Conservation (phyloP, 2,113 vertebrate species). For the Ceyx cyanopectus region DNA sequence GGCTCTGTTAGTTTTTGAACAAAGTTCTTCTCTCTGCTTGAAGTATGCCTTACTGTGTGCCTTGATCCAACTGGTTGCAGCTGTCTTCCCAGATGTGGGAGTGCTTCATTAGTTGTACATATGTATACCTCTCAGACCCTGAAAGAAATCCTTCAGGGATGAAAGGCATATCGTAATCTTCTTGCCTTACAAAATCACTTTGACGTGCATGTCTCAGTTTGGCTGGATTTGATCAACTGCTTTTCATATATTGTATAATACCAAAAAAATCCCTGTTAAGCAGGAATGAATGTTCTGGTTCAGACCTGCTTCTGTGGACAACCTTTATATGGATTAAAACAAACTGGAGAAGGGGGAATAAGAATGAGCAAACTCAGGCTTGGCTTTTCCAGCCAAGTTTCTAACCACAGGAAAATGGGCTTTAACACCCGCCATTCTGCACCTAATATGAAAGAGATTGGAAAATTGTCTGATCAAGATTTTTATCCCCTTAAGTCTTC, state of each 20-base stretch:
- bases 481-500: conserved; percentile 1
- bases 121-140: neutral
- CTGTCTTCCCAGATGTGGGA: conserved; percentile 15
- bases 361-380: conserved; percentile 58
- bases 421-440: neutral
- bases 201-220: neutral
- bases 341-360: conserved; percentile 45
- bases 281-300: conserved; percentile 41
- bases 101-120: conserved; percentile 1
- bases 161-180: conserved; percentile 50
- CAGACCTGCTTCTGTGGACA: conserved; percentile 38
- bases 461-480: conserved; percentile 14
- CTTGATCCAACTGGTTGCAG: conserved; percentile 15
- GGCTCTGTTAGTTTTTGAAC: conserved; percentile 25
- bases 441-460: conserved; percentile 23
- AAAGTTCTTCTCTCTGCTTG: conserved; percentile 12
- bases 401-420: neutral
- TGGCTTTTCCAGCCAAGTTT: conserved; percentile 38
- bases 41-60: neutral
- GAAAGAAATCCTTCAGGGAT: conserved; percentile 45
- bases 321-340: conserved; percentile 31
- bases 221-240: conserved; percentile 31
- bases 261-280: neutral
- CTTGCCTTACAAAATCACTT: conserved; percentile 25
- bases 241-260: conserved; percentile 29